These are phyloP conservation scores for Tragulus kanchil DNA, from an alignment of 2,113 vertebrate species.

Conservation along the genomic window DNA sequence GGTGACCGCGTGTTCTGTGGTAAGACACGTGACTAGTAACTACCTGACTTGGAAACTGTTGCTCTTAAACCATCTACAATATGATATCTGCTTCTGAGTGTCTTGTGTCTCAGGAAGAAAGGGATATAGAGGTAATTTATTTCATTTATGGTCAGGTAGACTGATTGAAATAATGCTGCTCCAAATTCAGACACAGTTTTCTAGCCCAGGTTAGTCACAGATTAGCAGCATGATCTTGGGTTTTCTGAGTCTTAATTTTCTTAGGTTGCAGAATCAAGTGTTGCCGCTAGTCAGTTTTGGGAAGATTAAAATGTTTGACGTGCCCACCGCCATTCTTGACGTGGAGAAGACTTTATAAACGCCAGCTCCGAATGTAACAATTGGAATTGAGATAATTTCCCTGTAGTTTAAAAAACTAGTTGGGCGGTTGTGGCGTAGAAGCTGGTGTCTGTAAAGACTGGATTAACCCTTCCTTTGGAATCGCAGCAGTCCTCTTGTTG, in stretches of 20 bases:
- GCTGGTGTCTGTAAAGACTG: neutral
- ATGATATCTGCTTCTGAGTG: no score
- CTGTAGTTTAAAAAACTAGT: neutral
- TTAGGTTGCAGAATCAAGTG: neutral
- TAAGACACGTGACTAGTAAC: neutral
- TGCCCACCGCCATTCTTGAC: neutral
- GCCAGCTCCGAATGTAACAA: neutral
- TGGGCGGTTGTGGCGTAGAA: neutral
- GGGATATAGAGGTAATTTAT: neutral
- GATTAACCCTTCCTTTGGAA: neutral
- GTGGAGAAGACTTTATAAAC: neutral
- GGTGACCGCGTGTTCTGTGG: no score
- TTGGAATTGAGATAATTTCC: neutral
- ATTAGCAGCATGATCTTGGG: neutral
- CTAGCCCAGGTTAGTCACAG: neutral
- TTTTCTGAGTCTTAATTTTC: neutral
- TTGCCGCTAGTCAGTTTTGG: neutral
- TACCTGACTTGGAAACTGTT: neutral
- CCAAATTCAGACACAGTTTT: neutral
- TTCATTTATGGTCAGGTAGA: neutral
- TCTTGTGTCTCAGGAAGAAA: neutral
- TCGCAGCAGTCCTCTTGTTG: neutral
- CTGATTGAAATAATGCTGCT: neutral
- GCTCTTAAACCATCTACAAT: fast-evolving
- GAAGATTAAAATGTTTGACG: neutral